phyloP scores from a whole-genome alignment of 92 coral and sea anemone genomes.

The Isaurus tuberculatus region DNA sequence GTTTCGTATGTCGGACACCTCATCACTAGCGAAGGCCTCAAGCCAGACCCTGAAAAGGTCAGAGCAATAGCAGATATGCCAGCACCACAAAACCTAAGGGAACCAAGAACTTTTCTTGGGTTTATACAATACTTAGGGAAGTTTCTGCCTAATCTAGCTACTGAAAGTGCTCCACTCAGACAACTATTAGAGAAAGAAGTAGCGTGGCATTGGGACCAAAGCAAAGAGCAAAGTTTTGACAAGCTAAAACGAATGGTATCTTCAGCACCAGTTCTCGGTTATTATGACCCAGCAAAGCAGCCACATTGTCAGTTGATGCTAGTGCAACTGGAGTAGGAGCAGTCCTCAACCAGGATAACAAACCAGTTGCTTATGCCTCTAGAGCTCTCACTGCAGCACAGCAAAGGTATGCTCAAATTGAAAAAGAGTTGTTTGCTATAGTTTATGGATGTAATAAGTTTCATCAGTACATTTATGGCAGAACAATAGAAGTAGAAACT shows the following conservation, averaged over 20 bases:
- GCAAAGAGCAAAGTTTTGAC: constrained; percentile 32
- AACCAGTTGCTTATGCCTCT: constrained; percentile 26
- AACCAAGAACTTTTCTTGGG: constrained; percentile 46
- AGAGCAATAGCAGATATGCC: constrained; percentile 48
- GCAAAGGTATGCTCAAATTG: constrained; percentile 33
- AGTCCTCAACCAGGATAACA: constrained; percentile 27
- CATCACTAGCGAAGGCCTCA: constrained; percentile 27
- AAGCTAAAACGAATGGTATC: constrained; percentile 41
- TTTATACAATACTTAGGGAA: constrained; percentile 50
- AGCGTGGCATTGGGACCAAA: constrained; percentile 53
- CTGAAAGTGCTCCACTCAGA: constrained; percentile 51
- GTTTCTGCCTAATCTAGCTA: constrained; percentile 45
- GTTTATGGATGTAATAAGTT: constrained; percentile 11
- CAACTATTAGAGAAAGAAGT: constrained; percentile 37
- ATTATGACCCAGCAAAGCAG: constrained; percentile 44
- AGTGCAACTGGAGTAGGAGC: constrained; percentile 27
- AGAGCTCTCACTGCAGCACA: constrained; percentile 34
- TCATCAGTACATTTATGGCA: constrained; percentile 22
- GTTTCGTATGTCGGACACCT: constrained; percentile 39
- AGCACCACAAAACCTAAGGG: constrained; percentile 15
- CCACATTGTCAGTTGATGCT: constrained; percentile 44
- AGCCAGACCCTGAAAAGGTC: constrained; percentile 28
- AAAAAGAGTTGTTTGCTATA: constrained; percentile 5
- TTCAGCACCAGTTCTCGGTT: constrained; percentile 28
- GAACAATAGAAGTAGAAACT: constrained; percentile 26